Evolutionary conservation across 1,140 invertebrate genomes (phyloP), one percentile per base, ranked within the genome.

Genomic region (Pogonus chalceus): DNA sequence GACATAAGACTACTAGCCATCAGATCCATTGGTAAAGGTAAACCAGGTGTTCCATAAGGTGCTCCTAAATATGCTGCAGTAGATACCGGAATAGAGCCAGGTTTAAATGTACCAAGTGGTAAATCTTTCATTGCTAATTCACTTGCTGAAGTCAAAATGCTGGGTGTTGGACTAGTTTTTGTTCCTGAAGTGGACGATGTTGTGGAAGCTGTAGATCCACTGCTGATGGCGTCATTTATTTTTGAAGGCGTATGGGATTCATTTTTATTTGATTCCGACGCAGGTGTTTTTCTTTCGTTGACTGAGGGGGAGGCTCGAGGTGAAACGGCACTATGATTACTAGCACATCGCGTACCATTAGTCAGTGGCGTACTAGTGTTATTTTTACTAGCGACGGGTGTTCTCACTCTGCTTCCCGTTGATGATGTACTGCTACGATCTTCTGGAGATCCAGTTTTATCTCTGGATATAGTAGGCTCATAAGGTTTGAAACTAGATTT

Each of bases 401-500:
- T 79, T 60, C 78, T 70, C 4, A 77, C 78, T 62, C 74, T 72
- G 55, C 74, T 76, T 51, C 70, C 73, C 2, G 67, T 72, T 16
- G 70, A 73, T 20, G 55, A 57, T 14, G 59, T 58, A 53, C 58
- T 61, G 2, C 68, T 68, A 60, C 76, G 69, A 51, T 79, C 77
- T 58, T 79, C 79, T 0, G 79, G 79, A 7, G 76, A 76, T 62
- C 73, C 71, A 61, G 76, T 77, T 69, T 79, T 80, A 70, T 79
- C 78, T 66, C 77, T 72, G 57, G 71, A 60, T 58, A 80, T 65
- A 60, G 77, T 82, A 48, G 79, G 79, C 65, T 85, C 83, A 66
- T 85, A 85, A 59, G 82, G 82, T 69, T 84, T 84, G 64, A 83
- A 85, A 62, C 79, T 82, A n/a, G 77, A 75, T 59, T 78, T 82